phyloP scores from a whole-genome alignment of 2,888 invertebrate species.

The Lasioglossum calceatum region DNA sequence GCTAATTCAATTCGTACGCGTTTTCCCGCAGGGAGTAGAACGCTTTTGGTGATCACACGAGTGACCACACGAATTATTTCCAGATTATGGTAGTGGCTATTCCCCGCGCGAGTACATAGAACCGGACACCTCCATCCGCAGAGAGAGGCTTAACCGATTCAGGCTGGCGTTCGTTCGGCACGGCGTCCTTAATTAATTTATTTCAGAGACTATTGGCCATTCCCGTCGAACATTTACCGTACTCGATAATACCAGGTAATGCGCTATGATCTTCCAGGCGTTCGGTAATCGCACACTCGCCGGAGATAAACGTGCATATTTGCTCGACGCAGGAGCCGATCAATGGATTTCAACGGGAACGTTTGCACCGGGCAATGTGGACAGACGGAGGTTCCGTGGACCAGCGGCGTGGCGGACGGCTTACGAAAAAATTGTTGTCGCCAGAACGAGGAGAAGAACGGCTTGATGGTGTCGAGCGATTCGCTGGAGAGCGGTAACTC shows the following conservation, averaged over 20 bases:
- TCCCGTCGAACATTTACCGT: conserved; percentile 22
- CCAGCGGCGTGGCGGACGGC: neutral
- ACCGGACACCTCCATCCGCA: neutral
- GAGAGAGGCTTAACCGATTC: neutral
- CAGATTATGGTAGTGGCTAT: conserved; percentile 23
- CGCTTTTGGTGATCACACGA: neutral
- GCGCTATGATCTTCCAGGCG: conserved; percentile 50
- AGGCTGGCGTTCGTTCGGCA: neutral
- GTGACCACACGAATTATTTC: neutral
- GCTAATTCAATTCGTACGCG: neutral
- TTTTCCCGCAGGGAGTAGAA: neutral
- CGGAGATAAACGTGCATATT: conserved; percentile 45
- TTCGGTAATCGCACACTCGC: conserved; percentile 50
- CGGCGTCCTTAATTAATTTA: conserved; percentile 36
- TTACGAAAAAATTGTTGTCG: neutral
- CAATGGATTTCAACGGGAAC: conserved; percentile 45
- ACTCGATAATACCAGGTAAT: conserved; percentile 44
- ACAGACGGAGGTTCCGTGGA: conserved; percentile 1
- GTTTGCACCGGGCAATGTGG: conserved; percentile 17
- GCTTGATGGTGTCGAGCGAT: conserved; percentile 17
- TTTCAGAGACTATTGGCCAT: conserved; percentile 28
- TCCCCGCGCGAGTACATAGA: neutral
- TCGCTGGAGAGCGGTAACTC: conserved; percentile 9
- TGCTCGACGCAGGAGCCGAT: conserved; percentile 20
- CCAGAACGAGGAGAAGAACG: neutral